These are phyloP conservation scores for human (Homo sapiens) DNA, from an alignment of 2,113 vertebrate species.

Conservation along the genomic window DNA sequence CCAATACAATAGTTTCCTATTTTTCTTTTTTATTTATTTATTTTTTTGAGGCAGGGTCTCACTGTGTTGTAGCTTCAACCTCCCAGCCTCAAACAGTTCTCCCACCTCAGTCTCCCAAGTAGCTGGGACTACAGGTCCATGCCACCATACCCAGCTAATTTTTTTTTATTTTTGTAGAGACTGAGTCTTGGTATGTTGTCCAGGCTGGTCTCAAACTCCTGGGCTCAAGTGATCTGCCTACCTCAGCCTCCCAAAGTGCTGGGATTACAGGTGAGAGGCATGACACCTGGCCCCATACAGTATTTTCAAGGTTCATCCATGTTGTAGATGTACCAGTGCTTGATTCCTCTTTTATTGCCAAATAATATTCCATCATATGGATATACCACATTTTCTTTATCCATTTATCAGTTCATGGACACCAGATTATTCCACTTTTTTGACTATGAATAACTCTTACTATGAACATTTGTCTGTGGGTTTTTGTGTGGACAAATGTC, in stretches of 20 bases:
- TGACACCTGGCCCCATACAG: no score
- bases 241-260: no score
- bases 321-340: no score
- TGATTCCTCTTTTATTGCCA: no score
- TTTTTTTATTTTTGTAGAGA: no score
- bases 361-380: neutral
- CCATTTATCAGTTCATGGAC: neutral
- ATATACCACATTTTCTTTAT: neutral
- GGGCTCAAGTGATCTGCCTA: no score
- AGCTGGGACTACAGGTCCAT: neutral
- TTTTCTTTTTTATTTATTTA: neutral
- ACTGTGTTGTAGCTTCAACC: neutral
- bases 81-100: neutral
- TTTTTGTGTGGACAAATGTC: neutral
- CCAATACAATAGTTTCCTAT: neutral
- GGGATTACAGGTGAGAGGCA: no score
- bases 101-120: neutral
- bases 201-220: no score
- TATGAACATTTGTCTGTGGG: neutral
- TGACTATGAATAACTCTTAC: conserved; percentile 28
- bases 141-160: neutral
- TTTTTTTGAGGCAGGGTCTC: neutral
- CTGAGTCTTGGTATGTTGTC: no score
- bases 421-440: neutral
- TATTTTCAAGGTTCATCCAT: no score